phyloP scores from a whole-genome alignment of 2,888 invertebrate species.

The Coelopa pilipes region DNA sequence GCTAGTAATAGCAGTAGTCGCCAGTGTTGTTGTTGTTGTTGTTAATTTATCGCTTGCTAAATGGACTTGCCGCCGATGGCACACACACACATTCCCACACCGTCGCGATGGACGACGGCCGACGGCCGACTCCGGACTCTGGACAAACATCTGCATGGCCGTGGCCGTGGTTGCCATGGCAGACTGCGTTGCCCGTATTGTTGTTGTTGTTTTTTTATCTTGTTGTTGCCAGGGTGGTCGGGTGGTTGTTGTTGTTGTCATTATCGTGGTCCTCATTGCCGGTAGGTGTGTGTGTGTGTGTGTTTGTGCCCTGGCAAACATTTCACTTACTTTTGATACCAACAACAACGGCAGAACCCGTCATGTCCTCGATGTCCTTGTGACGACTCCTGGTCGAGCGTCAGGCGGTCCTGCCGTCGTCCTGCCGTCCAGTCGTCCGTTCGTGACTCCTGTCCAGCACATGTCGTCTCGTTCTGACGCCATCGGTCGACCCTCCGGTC shows the following conservation, averaged over 20 bases:
- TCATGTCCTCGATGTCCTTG: not conserved
- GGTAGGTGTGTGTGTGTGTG: too few species aligned
- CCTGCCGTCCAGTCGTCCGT: not conserved
- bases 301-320: not conserved
- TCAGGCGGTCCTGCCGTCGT: too few species aligned
- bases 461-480: too few species aligned
- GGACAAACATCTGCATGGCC: not conserved
- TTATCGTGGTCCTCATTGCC: not conserved
- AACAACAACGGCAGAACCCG: not conserved
- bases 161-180: not conserved
- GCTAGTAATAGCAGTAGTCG: not conserved
- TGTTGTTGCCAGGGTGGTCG: too few species aligned
- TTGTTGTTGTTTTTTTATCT: not conserved
- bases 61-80: conserved; percentile 52
- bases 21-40: conserved; percentile 39
- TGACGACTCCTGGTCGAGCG: too few species aligned
- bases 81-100: conserved; percentile 15
- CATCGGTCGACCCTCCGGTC: too few species aligned
- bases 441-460: too few species aligned
- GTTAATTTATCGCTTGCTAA: conserved; percentile 57
- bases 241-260: not conserved
- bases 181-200: not conserved
- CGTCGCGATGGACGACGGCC: conserved; percentile 5
- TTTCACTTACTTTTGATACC: conserved; percentile 1
- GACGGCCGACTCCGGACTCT: not conserved